Evolutionary conservation across 2,888 invertebrate species (phyloP), one percentile per base, ranked within the genome.

Genomic region (Dusona sp.): DNA sequence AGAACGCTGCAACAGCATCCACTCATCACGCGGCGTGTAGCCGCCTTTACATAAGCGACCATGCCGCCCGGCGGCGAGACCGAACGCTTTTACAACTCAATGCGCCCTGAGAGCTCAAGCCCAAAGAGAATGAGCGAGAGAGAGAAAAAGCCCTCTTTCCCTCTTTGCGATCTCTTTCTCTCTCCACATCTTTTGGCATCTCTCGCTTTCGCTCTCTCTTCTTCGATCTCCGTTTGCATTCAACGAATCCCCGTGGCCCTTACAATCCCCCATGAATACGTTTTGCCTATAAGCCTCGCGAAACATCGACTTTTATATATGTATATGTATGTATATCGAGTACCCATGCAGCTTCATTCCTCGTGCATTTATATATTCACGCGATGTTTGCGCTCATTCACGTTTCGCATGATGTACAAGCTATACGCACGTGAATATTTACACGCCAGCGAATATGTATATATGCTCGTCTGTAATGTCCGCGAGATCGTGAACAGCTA

Each of bases 51-150:
- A 94, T 93, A 94, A 93, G 93, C 92, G 92, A 92, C 92, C 91
- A 91, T 93, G 93, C 93, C 93, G 92, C 92, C 92, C 90, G 91
- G 92, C 93, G 92, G 93, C 91, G 92, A 92, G 91, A 92, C 90
- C 94, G 91, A 92, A 91, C 92, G 94, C 93, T 93, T 93, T 94
- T 94, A 94, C 94, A 94, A 94, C 94, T 94, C 94, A 94, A 94
- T 94, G 94, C 92, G 88, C 82, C 89, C 90, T 87, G 90, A 92
- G 90, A 90, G 83, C 85, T 84, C 85, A 68, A 73, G 81, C 82
- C 87, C 79, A 78, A 84, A 86, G 83, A 81, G 73, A 74, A 70
- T 51, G 61, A 81, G 48, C 48, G 38, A 75, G 54, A 19, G 45
- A 75, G 75, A 57, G 54, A 48, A 54, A 19, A 70, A 61, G n/a